phyloP scores from a whole-genome alignment of 2,113 vertebrate genomes.

The Nothobranchius kuhntae region DNA sequence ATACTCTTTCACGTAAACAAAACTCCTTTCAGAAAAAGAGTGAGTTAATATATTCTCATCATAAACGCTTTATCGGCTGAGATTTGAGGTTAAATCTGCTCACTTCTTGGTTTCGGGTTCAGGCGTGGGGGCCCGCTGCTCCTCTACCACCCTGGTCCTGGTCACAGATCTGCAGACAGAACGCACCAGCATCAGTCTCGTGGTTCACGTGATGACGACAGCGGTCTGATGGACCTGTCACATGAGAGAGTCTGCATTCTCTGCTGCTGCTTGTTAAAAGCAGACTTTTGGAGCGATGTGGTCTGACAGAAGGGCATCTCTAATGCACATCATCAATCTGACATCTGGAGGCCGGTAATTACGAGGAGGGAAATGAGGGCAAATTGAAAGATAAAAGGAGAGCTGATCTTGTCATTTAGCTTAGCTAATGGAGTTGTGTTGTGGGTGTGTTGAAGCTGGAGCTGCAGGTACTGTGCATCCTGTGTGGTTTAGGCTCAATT shows the following conservation, averaged over 20 bases:
- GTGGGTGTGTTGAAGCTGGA: slow-evolving; percentile 5
- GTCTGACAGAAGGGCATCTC: slow-evolving; percentile 65
- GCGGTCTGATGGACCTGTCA: slow-evolving; percentile 46
- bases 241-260: slow-evolving; percentile 49
- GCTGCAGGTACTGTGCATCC: slow-evolving; percentile 30
- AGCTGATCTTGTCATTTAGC: slow-evolving; percentile 50
- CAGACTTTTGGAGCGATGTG: slow-evolving; percentile 51
- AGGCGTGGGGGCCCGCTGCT: slow-evolving; percentile 36
- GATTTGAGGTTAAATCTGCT: slow-evolving; percentile 4
- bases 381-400: slow-evolving; percentile 62
- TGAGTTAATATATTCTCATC: background rate
- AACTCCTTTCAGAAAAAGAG: slow-evolving; percentile 63
- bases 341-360: slow-evolving; percentile 67
- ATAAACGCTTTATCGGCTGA: no score
- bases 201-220: slow-evolving; percentile 24
- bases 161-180: slow-evolving; percentile 48
- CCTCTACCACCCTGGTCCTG: slow-evolving; percentile 34
- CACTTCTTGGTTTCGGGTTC: slow-evolving; percentile 76
- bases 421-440: slow-evolving; percentile 26
- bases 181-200: slow-evolving; percentile 35
- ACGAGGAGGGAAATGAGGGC: slow-evolving; percentile 56
- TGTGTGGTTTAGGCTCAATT: slow-evolving; percentile 38
- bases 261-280: slow-evolving; percentile 60
- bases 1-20: slow-evolving; percentile 88
- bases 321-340: slow-evolving; percentile 66